A percentile compares a stretch with the other conserved stretches of the same genome.
These are phyloP conservation scores for Galeruca laticollis DNA, from an alignment of 2,888 invertebrate species.

Conservation along the genomic window DNA sequence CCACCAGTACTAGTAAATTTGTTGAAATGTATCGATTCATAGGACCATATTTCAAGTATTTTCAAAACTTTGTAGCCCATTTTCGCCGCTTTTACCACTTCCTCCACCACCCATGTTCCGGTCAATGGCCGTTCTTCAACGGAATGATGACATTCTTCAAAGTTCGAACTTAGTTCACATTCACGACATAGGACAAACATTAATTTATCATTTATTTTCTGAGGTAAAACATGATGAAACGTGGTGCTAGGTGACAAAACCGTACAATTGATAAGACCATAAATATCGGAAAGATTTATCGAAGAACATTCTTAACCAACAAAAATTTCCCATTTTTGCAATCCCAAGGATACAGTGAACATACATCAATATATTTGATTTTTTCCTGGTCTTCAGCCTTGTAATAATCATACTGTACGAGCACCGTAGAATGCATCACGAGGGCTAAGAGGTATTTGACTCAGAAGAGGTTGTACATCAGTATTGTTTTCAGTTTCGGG, in stretches of 20 bases:
- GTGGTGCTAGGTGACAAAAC: slow-evolving; percentile 44
- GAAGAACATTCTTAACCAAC: slow-evolving; percentile 38
- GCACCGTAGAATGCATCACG: slow-evolving; percentile 45
- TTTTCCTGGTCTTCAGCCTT: slow-evolving; percentile 35
- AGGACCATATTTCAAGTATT: slow-evolving; percentile 50
- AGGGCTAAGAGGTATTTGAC: slow-evolving; percentile 38
- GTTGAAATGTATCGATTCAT: slow-evolving; percentile 42
- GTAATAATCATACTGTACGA: slow-evolving; percentile 34
- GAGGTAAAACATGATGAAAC: slow-evolving; percentile 47
- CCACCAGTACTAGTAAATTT: no score
- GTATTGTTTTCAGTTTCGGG: not conserved
- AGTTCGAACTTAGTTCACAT: slow-evolving; percentile 53
- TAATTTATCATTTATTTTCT: slow-evolving; percentile 48
- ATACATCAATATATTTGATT: slow-evolving; percentile 53
- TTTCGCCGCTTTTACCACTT: no score
- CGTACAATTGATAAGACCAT: slow-evolving; percentile 46
- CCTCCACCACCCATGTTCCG: slow-evolving; percentile 48
- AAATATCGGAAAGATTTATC: slow-evolving; percentile 35
- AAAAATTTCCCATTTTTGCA: slow-evolving; percentile 50
- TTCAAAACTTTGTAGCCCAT: no score
- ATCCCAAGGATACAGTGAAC: slow-evolving; percentile 48
- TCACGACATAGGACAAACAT: slow-evolving; percentile 60
- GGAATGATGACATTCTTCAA: slow-evolving; percentile 55
- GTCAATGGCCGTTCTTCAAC: slow-evolving; percentile 32
- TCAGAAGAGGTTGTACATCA: slow-evolving; percentile 32